Percentiles rank a stretch among this genome's conserved stretches.
Evolutionary conservation across 2,113 vertebrate genomes (phyloP).

Genomic region (Mesoclemmys tuberculata): DNA sequence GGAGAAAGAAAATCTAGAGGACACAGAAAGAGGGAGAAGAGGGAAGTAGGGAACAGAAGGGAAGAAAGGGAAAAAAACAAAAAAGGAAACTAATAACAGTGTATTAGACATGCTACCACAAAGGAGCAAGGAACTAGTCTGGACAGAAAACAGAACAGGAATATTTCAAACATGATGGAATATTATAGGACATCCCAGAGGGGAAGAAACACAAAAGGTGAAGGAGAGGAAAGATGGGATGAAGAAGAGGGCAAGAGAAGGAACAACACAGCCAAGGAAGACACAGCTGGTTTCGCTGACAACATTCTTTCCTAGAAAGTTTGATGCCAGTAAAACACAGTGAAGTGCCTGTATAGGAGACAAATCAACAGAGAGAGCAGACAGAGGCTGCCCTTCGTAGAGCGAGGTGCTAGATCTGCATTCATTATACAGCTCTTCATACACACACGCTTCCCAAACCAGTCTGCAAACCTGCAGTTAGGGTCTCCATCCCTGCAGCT

Average conservation of each 20-base stretch:
- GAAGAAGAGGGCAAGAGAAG: not conserved
- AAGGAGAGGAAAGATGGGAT: not conserved
- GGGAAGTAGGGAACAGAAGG: not conserved
- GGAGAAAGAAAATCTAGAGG: not conserved
- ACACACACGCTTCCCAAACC: not conserved
- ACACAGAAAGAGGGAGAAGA: not conserved
- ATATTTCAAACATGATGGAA: not conserved
- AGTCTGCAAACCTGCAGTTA: not conserved
- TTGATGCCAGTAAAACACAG: not conserved
- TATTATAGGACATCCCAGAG: not conserved
- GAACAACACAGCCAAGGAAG: fast-evolving
- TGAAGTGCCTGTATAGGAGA: not conserved
- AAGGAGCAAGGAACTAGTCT: not conserved
- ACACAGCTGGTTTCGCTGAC: not conserved
- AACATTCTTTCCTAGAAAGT: not conserved
- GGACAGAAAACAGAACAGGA: fast-evolving
- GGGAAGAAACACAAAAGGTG: not conserved
- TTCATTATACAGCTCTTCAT: not conserved
- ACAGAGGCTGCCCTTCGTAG: not conserved
- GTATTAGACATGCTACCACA: not conserved
- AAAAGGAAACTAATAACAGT: not conserved
- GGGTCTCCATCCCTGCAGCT: not conserved
- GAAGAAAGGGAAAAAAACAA: not conserved
- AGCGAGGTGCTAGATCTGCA: not conserved
- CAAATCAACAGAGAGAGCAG: not conserved